Evolutionary conservation across 2,888 invertebrate species (phyloP).

Genomic region (Abrostola triplasia): DNA sequence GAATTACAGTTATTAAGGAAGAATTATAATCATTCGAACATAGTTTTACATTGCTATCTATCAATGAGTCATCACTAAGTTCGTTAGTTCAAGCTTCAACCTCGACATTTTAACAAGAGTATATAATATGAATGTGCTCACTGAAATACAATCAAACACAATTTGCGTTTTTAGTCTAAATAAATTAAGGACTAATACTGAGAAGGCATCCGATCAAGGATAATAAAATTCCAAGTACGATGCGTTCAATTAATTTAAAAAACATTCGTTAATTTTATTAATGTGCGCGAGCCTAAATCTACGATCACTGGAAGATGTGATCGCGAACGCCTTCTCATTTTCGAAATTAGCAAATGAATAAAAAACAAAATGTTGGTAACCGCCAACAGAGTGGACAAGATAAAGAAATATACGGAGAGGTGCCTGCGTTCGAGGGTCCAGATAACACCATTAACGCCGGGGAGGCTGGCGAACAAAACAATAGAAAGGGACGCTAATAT

Average conservation of each 20-base stretch:
- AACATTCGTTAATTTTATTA: slow-evolving; percentile 88
- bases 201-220: slow-evolving; percentile 76
- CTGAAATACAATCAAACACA: slow-evolving; percentile 39
- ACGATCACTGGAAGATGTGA: slow-evolving; percentile 82
- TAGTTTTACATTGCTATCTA: slow-evolving; percentile 18
- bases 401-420: slow-evolving; percentile 88
- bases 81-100: slow-evolving; percentile 19
- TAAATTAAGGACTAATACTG: slow-evolving; percentile 63
- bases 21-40: slow-evolving; percentile 33
- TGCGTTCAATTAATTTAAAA: slow-evolving; percentile 86
- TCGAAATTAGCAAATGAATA: slow-evolving; percentile 88
- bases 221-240: slow-evolving; percentile 79
- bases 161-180: slow-evolving; percentile 42
- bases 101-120: slow-evolving; percentile 2
- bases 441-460: slow-evolving; percentile 88
- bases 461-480: slow-evolving; percentile 81
- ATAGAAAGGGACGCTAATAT: slow-evolving; percentile 77
- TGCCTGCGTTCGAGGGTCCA: slow-evolving; percentile 85
- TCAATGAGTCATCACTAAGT: slow-evolving; percentile 25
- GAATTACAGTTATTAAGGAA: slow-evolving; percentile 25
- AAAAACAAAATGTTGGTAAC: slow-evolving; percentile 80
- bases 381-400: slow-evolving; percentile 86
- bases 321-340: slow-evolving; percentile 85
- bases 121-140: slow-evolving; percentile 37
- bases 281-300: slow-evolving; percentile 83